Percentiles rank a stretch among this genome's conserved stretches.
Evolutionary conservation across 2,113 vertebrate genomes (phyloP).

Genomic region (Elephantulus edwardii): DNA sequence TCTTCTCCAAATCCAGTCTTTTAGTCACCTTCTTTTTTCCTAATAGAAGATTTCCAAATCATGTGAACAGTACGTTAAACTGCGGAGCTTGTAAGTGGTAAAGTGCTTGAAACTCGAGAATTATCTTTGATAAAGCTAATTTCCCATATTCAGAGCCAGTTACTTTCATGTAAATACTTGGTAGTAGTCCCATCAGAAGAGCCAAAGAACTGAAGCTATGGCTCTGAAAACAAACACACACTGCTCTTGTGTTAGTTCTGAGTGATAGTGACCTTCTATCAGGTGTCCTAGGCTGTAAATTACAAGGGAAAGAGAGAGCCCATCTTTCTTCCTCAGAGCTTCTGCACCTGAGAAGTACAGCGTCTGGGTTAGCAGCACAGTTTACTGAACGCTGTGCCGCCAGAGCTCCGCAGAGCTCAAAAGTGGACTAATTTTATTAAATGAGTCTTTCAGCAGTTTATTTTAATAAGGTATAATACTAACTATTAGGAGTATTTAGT

Average conservation of each 20-base stretch:
- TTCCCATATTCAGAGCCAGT: background rate
- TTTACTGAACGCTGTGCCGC: no score
- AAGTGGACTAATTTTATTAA: constrained; percentile 60
- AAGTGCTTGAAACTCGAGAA: constrained; percentile 33
- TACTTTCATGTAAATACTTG: constrained; percentile 53
- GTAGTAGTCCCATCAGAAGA: constrained; percentile 28
- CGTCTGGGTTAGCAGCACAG: no score
- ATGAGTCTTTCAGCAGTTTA: constrained; percentile 32
- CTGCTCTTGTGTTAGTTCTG: no score
- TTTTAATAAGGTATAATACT: background rate
- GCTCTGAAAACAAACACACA: background rate
- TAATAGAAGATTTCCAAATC: constrained; percentile 31
- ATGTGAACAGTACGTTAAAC: constrained; percentile 35
- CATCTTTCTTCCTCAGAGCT: background rate
- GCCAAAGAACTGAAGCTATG: constrained; percentile 26
- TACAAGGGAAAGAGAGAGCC: no score
- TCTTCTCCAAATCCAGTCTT: constrained; percentile 15
- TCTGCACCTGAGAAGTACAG: no score
- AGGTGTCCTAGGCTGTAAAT: no score
- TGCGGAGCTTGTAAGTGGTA: constrained; percentile 12
- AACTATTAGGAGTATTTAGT: background rate
- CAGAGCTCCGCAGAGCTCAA: no score
- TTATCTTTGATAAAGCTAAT: constrained; percentile 37
- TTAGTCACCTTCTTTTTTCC: constrained; percentile 3
- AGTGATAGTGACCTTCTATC: no score